These are phyloP conservation scores for Lamellibrachia satsuma DNA, from an alignment of 2,888 invertebrate genomes.

Conservation along the genomic window DNA sequence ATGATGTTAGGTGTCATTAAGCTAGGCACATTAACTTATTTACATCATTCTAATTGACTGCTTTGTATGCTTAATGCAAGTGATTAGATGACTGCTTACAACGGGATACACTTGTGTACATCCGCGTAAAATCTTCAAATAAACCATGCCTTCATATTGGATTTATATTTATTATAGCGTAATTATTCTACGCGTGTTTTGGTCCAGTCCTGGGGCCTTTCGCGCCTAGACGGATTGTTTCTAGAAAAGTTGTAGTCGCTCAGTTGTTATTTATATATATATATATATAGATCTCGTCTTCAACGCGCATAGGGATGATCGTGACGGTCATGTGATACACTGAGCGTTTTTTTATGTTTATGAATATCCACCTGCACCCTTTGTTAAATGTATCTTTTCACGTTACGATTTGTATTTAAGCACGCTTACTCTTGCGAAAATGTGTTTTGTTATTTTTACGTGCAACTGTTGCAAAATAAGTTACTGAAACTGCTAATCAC, in stretches of 20 bases:
- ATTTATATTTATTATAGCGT: constrained; percentile 9
- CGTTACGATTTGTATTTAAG: constrained; percentile 13
- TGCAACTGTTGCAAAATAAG: not conserved
- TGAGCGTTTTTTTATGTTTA: constrained; percentile 6
- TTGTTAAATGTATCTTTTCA: not conserved
- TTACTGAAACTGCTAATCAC: not conserved
- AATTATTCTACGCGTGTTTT: not conserved
- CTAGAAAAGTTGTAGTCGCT: not conserved
- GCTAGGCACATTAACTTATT: not conserved
- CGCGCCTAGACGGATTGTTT: not conserved
- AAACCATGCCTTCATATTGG: constrained; percentile 10
- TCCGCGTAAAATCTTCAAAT: constrained; percentile 3
- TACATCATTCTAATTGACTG: not conserved
- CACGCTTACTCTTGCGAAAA: constrained; percentile 3
- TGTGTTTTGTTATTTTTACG: constrained; percentile 17
- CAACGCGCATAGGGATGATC: constrained; percentile 9
- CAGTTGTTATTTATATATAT: not conserved
- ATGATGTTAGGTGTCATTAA: not conserved
- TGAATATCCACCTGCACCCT: not conserved
- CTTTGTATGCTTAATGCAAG: not conserved
- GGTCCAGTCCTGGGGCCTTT: not conserved
- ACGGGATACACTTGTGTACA: not conserved
- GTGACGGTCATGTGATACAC: not conserved
- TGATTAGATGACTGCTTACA: not conserved
- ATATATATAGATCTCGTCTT: constrained; percentile 14